Percentiles rank a stretch among this genome's conserved stretches.
phyloP scores from a whole-genome alignment of 1,140 invertebrate genomes.

The Oscheius sp. region DNA sequence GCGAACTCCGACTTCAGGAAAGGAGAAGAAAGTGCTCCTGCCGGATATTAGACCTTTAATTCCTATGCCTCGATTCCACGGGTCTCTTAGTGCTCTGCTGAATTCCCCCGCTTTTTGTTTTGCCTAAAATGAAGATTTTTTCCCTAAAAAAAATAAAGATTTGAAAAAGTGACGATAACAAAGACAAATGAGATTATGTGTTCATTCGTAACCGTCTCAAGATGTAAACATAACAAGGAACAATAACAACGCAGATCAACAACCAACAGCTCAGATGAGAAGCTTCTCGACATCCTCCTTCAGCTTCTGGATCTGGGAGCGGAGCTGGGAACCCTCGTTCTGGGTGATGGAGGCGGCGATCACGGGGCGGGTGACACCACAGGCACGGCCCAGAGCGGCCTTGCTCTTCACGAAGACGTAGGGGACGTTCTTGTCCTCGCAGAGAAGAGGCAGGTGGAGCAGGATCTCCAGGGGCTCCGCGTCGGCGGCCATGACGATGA shows the following conservation, averaged over 20 bases:
- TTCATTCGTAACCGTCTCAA: no score
- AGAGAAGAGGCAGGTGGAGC: slow-evolving; percentile 90
- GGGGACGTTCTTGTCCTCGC: slow-evolving; percentile 99
- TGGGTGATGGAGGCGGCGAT: slow-evolving; percentile 90
- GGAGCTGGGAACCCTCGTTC: slow-evolving; percentile 94
- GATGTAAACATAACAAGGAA: slow-evolving; percentile 24
- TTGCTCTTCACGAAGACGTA: slow-evolving; percentile 98
- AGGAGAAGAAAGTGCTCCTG: slow-evolving; percentile 55
- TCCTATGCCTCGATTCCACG: no score
- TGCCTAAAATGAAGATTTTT: no score
- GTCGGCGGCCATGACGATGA: slow-evolving; percentile 97
- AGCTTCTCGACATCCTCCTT: slow-evolving; percentile 93
- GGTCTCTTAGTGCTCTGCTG: no score
- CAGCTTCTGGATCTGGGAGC: slow-evolving; percentile 86
- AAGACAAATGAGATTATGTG: no score
- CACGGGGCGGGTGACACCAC: slow-evolving; percentile 94
- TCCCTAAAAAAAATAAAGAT: no score
- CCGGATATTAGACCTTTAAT: slow-evolving; percentile 53
- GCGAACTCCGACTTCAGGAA: slow-evolving; percentile 58
- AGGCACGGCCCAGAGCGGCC: slow-evolving; percentile 91
- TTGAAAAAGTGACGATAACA: no score
- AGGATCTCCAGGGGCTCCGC: slow-evolving; percentile 95
- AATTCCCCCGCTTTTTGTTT: no score
- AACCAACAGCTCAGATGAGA: slow-evolving; percentile 64
- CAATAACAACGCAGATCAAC: slow-evolving; percentile 39